phyloP scores from a whole-genome alignment of 2,113 vertebrate genomes.

The Gavialis gangeticus region DNA sequence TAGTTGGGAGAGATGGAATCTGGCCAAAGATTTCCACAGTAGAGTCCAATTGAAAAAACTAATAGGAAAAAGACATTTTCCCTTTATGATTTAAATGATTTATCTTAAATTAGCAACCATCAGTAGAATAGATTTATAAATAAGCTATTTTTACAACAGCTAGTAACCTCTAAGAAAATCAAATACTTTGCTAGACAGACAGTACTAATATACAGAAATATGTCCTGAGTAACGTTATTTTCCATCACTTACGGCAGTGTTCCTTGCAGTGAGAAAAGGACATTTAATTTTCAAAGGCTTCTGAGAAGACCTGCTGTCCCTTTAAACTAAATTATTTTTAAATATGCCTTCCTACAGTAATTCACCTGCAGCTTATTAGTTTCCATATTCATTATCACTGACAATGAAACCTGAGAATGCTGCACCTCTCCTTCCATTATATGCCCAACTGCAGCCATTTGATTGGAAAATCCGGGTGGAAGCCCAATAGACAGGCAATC shows the following conservation, averaged over 20 bases:
- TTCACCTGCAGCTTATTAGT: conserved; percentile 59
- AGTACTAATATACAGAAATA: neutral
- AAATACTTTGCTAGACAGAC: neutral
- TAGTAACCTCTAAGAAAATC: neutral
- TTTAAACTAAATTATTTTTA: neutral
- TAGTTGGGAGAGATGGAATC: neutral
- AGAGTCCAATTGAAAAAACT: neutral
- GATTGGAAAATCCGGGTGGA: conserved; percentile 18
- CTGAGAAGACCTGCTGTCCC: conserved; percentile 25
- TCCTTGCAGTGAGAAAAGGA: neutral
- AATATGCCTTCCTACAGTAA: conserved; percentile 46
- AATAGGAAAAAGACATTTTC: neutral
- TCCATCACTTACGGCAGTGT: neutral
- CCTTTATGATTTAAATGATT: neutral
- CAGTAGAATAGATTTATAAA: neutral
- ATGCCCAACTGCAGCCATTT: conserved; percentile 36
- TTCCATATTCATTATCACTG: conserved; percentile 50
- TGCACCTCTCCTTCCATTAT: conserved; percentile 39
- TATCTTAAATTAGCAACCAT: neutral
- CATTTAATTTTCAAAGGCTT: conserved; percentile 9
- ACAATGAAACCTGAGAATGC: conserved; percentile 59
- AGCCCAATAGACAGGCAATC: conserved; percentile 26
- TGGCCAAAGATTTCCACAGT: conserved; percentile 6
- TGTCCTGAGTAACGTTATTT: neutral
- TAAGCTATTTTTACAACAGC: neutral